Conservation (phyloP, 2,113 vertebrate species). For the Oncorhynchus gorbuscha region DNA sequence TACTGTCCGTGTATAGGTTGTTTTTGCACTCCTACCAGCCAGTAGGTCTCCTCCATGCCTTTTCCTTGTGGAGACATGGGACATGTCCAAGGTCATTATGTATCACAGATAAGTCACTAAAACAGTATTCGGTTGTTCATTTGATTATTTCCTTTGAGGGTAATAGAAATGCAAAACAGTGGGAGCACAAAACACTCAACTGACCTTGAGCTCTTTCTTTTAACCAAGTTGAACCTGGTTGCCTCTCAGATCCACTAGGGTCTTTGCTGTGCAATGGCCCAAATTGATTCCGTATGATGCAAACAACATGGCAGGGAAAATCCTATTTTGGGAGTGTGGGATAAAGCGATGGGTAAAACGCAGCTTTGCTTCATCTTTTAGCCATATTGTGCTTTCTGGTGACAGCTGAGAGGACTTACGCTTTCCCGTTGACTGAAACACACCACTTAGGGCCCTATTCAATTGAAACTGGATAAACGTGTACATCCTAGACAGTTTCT, state of each 20-base stretch:
- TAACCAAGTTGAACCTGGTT: conserved; percentile 49
- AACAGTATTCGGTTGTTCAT: too few species aligned
- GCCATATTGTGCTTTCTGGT: background rate
- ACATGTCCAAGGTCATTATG: too few species aligned
- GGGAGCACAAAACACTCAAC: conserved; percentile 35
- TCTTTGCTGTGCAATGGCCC: conserved; percentile 53
- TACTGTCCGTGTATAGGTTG: conserved; percentile 57
- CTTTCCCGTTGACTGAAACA: conserved; percentile 41
- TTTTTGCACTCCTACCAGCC: conserved; percentile 65
- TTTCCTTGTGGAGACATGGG: too few species aligned
- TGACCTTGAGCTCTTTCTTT: conserved; percentile 54
- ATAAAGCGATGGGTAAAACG: background rate
- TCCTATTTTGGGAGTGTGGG: too few species aligned
- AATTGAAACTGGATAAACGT: too few species aligned
- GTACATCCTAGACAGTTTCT: conserved; percentile 52
- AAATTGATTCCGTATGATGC: conserved; percentile 62
- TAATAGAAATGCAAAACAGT: too few species aligned
- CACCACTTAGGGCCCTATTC: too few species aligned
- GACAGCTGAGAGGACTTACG: conserved; percentile 38
- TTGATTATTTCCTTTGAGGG: too few species aligned
- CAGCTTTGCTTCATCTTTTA: background rate
- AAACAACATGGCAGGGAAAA: background rate
- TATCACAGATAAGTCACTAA: too few species aligned
- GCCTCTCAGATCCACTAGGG: conserved; percentile 52
- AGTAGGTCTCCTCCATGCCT: too few species aligned